Base-by-base conservation (phyloP, 92 coral and sea anemone species). In the Nematostella vectensis region DNA sequence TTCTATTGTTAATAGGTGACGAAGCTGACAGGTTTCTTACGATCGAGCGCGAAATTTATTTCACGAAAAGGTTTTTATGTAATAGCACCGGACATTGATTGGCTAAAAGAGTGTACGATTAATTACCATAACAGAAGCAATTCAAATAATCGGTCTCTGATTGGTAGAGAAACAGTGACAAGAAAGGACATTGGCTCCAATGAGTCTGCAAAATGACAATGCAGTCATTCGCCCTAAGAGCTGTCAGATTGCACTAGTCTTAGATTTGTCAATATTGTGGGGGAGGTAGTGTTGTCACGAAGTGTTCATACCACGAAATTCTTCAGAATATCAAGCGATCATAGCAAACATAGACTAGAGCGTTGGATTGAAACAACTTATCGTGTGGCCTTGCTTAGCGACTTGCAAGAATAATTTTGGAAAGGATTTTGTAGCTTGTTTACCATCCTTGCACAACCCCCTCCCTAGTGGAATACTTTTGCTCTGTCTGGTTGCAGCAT, bases 221-320 rank as follows among this genome's bases (percentile, higher is more conserved):
- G 53, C 67, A 47, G 65, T 40, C 60, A 57, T 33, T 31, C 55
- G 57, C 31, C 37, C 16, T 19, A 31, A 6, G 43, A 61, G 71
- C 81, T 67, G 87, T 79, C 87, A 79, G 73, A 61, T 62, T 77
- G n/a, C n/a, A n/a, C n/a, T n/a, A n/a, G n/a, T n/a, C n/a, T n/a
- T n/a, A n/a, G n/a, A n/a, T n/a, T n/a, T n/a, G n/a, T n/a, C n/a
- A n/a, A n/a, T n/a, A n/a, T n/a, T n/a, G n/a, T n/a, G n/a, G n/a
- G n/a, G n/a, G n/a, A n/a, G n/a, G n/a, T n/a, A n/a, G n/a, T n/a
- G n/a, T n/a, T n/a, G n/a, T n/a, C n/a, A n/a, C n/a, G n/a, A n/a
- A n/a, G n/a, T n/a, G n/a, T n/a, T n/a, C n/a, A n/a, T n/a, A n/a
- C n/a, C n/a, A n/a, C n/a, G n/a, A n/a, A n/a, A n/a, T n/a, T n/a